Evolutionary conservation across 2,888 invertebrate genomes (phyloP), one percentile per base, ranked within the genome.

Genomic region (Coenonympha glycerion): DNA sequence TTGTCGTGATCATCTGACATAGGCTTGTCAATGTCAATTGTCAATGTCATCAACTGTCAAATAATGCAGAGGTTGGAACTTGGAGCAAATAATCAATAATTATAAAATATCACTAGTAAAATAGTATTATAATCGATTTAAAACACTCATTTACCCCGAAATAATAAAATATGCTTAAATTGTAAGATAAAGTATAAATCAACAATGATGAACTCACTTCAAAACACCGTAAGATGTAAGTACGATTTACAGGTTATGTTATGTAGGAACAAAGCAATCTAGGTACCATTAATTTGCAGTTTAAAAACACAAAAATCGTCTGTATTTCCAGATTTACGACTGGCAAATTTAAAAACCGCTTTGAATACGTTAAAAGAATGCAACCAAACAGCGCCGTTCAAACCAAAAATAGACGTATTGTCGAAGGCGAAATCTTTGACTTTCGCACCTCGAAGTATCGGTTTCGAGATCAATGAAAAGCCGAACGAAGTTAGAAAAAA

Each of bases 141-240:
- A 3, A 28, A n/a, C 11, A 11, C 9, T 33, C 15, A 3, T 33
- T 5, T 15, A 16, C 8, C 0, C 8, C 28, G 4, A 16, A 16
- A 16, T 6, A 33, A 33, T 6, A 3, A 16, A 33, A 33, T 16
- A 33, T 33, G 15, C 9, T 15, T 16, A 3, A 6, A 3, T 9
- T 33, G 1, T 15, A 33, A 33, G 8, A 6, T 16, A 16, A 8
- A 2, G 28, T 3, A n/a, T n/a, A n/a, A 13, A 8, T 33, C 1
- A 33, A 33, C 26, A 76, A n/a, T 69, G 66, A 77, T 85, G 71
- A 83, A 80, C 59, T 77, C 79, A 24, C 59, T 84, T 51, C 78
- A 78, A 4, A 79, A 73, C 42, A 73, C 79, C 42, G 71, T 74
- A 42, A 85, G 83, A 76, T 79, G 86, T 86, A 75, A 59, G 83